phyloP scores from a whole-genome alignment of 2,113 vertebrate genomes.

The Pterocles gutturalis region DNA sequence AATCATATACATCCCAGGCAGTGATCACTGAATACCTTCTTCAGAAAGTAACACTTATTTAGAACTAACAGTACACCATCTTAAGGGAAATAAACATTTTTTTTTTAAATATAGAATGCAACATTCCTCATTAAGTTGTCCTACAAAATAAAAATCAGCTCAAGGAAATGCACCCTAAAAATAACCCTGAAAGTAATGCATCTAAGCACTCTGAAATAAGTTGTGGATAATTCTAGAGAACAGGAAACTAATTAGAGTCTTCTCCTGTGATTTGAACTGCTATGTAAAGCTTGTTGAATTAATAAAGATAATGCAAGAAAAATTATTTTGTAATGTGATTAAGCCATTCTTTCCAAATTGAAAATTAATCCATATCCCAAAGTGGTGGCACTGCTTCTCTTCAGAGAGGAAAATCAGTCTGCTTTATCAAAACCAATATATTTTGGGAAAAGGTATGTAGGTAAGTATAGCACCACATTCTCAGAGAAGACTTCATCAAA shows the following conservation, averaged over 20 bases:
- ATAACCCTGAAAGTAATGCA: background rate
- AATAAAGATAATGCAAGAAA: background rate
- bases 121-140: background rate
- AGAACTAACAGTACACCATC: background rate
- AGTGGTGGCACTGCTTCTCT: background rate
- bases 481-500: background rate
- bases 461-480: background rate
- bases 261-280: background rate
- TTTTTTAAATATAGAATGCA: background rate
- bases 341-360: background rate
- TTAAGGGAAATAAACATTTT: background rate
- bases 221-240: background rate
- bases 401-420: background rate
- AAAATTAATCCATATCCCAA: background rate
- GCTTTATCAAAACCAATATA: background rate
- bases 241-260: background rate
- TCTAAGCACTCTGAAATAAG: background rate
- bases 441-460: background rate
- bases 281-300: background rate
- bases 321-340: background rate
- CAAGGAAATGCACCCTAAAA: slow-evolving; percentile 1
- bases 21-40: background rate
- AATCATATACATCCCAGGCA: fast-evolving
- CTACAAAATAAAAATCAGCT: background rate
- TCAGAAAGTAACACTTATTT: background rate